phyloP scores from a whole-genome alignment of 2,113 vertebrate genomes.

The Chunga burmeisteri region DNA sequence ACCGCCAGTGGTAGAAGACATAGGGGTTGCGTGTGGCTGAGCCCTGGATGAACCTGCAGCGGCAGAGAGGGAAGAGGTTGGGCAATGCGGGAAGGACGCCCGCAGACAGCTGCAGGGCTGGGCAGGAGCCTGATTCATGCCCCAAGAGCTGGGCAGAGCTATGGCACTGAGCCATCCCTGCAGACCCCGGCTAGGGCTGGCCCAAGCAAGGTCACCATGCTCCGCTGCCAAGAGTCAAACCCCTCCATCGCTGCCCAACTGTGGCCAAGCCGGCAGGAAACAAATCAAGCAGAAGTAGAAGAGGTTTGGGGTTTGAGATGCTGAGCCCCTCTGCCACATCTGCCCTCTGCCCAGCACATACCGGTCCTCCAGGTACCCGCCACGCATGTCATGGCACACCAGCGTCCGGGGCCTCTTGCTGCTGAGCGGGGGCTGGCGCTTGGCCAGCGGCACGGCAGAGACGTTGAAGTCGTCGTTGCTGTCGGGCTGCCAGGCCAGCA shows the following conservation, averaged over 20 bases:
- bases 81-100: neutral
- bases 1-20: conserved; percentile 94
- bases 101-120: neutral
- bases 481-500: conserved; percentile 81
- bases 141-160: neutral
- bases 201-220: accelerated
- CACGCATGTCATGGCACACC: conserved; percentile 95
- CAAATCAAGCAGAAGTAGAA: neutral
- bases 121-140: conserved; percentile 6
- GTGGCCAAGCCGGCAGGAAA: accelerated
- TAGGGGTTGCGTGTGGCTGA: conserved; percentile 74
- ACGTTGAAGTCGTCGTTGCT: conserved; percentile 81
- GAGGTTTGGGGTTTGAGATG: neutral
- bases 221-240: neutral
- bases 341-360: neutral
- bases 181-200: neutral
- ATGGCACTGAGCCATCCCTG: neutral
- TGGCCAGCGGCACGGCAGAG: conserved; percentile 68
- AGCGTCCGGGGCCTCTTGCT: conserved; percentile 77
- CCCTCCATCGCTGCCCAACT: neutral
- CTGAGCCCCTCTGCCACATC: accelerated
- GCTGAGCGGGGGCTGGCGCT: conserved; percentile 78
- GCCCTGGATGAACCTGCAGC: conserved; percentile 89
- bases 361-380: conserved; percentile 94
- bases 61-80: neutral